Evolutionary conservation across 1,140 invertebrate genomes (phyloP), one percentile per base, ranked within the genome.

Genomic region (Cydia pomonella): DNA sequence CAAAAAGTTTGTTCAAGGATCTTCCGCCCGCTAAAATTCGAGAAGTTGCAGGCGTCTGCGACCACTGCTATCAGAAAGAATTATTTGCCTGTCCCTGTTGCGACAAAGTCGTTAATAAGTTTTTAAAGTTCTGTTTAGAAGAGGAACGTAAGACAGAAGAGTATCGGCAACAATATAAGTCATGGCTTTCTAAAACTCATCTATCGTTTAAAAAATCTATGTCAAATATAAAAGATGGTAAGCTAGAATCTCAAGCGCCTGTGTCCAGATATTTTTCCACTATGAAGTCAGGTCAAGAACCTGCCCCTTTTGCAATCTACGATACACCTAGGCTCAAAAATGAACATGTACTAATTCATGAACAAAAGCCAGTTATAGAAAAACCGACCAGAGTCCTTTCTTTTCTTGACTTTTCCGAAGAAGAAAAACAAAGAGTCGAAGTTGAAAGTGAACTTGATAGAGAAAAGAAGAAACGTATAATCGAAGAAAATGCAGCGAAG

Each of bases 1-100:
- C 64, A 33, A 38, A 33, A 23, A 21, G n/a, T 33, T 38, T 69
- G 33, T n/a, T 38, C 21, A 69, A n/a, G 33, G 16, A 38, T 38
- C 3, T 69, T n/a, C 64, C 27, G 6, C n/a, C 29, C n/a, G 16
- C 7, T n/a, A 38, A 69, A 33, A 38, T 33, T 5, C 16, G 9
- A 41, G 64, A 69, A n/a, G 29, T 69, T 9, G 16, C 29, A 38
- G 64, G 64, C n/a, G 9, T 69, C 7, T 69, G 64, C 18, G 29
- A 69, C 27, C 64, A 69, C 7, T 69, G 64, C 18, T 18, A n/a
- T 41, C 12, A 33, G 10, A 69, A 69, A 38, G 13, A 69, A 2
- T 10, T 29, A 21, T 18, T 38, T 2, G 7, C 16, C 4, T 18
- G 27, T 18, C 29, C 64, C 16, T 69, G 16, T 38, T 69, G 64